Conservation (phyloP, 2,888 invertebrate species). For the Cephus spinipes region DNA sequence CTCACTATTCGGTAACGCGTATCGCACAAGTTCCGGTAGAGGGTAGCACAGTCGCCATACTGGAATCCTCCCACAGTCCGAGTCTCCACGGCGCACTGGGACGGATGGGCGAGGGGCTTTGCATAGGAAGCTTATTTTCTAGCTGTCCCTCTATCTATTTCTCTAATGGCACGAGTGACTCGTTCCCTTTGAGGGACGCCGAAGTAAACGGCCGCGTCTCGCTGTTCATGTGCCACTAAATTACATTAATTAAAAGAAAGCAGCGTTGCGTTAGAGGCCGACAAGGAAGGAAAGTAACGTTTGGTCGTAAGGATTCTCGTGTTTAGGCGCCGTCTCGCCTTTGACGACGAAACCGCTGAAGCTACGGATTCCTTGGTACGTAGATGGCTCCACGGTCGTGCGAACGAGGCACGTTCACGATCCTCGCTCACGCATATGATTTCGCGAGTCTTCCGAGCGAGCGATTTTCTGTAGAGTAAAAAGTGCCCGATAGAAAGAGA, state of each 20-base stretch:
- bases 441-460: neutral
- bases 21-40: constrained; percentile 48
- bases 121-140: constrained; percentile 10
- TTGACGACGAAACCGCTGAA: neutral
- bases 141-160: constrained; percentile 20
- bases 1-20: constrained; percentile 45
- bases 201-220: constrained; percentile 31
- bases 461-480: neutral
- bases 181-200: constrained; percentile 36
- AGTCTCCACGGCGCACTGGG: neutral
- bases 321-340: neutral
- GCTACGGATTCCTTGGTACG: neutral
- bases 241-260: constrained; percentile 40
- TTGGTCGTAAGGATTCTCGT: neutral
- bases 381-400: neutral
- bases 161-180: constrained; percentile 36
- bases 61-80: constrained; percentile 9
- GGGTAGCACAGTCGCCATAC: constrained; percentile 31
- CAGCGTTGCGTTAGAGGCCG: constrained; percentile 10
- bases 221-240: constrained; percentile 37
- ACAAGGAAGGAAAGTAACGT: neutral
- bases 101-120: constrained; percentile 1
- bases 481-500: neutral
- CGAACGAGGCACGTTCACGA: neutral
- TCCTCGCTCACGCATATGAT: neutral